Conservation (phyloP, 1,140 invertebrate species). For the Patella vulgata region DNA sequence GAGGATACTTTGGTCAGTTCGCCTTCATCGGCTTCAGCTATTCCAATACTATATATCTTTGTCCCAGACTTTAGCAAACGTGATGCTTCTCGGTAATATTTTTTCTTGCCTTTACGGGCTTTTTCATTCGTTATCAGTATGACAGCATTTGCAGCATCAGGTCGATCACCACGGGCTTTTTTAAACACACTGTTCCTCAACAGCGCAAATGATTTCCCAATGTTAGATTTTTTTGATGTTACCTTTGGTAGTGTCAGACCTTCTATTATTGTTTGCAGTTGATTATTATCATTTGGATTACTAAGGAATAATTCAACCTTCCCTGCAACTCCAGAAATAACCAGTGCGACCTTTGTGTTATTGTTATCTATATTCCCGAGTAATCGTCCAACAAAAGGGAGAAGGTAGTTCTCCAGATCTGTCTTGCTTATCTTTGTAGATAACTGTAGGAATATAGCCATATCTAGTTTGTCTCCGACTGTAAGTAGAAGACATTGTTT, state of each 20-base stretch:
- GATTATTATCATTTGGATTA: too few relatives aligned
- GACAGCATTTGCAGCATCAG: constrained; percentile 37
- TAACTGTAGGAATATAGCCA: constrained; percentile 39
- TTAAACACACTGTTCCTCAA: constrained; percentile 38
- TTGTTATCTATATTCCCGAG: too few relatives aligned
- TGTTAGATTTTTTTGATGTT: too few relatives aligned
- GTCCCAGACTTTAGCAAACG: constrained; percentile 2
- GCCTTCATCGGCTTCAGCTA: constrained; percentile 23
- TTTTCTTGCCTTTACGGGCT: constrained; percentile 9
- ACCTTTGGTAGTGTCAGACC: too few relatives aligned
- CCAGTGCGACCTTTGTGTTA: too few relatives aligned
- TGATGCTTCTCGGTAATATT: constrained; percentile 11
- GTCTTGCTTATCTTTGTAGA: constrained; percentile 24
- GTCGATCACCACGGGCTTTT: constrained; percentile 38
- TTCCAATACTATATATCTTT: constrained; percentile 35
- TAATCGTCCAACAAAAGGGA: constrained; percentile 39
- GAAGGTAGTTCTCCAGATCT: constrained; percentile 29
- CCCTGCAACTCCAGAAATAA: too few relatives aligned
- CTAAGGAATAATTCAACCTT: too few relatives aligned
- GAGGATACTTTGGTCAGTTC: constrained; percentile 40
- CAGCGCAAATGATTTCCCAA: too few relatives aligned
- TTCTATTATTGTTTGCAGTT: too few relatives aligned
- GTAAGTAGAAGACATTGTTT: too few relatives aligned
- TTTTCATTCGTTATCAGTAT: constrained; percentile 48
- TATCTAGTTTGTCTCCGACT: constrained; percentile 37